Evolutionary conservation across 2,888 invertebrate genomes (phyloP).

Genomic region (Agrochola lychnidis): DNA sequence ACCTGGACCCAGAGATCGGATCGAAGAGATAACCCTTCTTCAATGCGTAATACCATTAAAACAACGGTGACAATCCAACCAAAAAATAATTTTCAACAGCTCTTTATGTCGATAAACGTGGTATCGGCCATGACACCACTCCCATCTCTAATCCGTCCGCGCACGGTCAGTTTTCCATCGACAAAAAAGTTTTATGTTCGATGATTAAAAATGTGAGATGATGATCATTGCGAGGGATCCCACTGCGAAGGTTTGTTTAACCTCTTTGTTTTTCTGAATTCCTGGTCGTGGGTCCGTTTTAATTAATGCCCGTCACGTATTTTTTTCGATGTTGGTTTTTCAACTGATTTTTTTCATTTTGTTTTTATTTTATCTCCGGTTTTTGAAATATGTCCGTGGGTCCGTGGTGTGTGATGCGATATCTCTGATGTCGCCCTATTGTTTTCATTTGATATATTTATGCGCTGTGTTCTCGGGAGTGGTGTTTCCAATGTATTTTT

Average conservation of each 20-base stretch:
- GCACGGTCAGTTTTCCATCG: constrained; percentile 79
- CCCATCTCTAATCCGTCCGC: constrained; percentile 71
- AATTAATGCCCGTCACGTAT: constrained; percentile 91
- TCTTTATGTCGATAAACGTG: constrained; percentile 79
- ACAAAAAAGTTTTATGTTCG: constrained; percentile 76
- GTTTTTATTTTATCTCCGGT: constrained; percentile 81
- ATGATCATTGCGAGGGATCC: constrained; percentile 90
- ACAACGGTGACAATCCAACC: constrained; percentile 90
- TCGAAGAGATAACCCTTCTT: constrained; percentile 89
- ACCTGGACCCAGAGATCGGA: constrained; percentile 87
- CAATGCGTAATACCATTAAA: constrained; percentile 90
- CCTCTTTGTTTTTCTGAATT: constrained; percentile 90
- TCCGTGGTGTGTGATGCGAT: constrained; percentile 87
- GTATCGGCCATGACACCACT: constrained; percentile 59
- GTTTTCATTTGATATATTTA: constrained; percentile 91
- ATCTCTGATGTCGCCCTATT: constrained; percentile 88
- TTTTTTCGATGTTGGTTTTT: constrained; percentile 88
- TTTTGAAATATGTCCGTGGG: constrained; percentile 89
- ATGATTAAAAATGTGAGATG: constrained; percentile 91
- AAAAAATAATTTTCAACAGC: constrained; percentile 90
- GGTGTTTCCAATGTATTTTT: constrained; percentile 77
- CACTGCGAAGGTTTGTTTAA: constrained; percentile 89
- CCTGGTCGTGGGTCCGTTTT: constrained; percentile 90
- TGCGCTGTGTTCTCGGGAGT: constrained; percentile 86
- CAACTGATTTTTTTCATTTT: constrained; percentile 75